Evolutionary conservation across 2,888 invertebrate species (phyloP).

Genomic region (Ommatoiulus sabulosus): DNA sequence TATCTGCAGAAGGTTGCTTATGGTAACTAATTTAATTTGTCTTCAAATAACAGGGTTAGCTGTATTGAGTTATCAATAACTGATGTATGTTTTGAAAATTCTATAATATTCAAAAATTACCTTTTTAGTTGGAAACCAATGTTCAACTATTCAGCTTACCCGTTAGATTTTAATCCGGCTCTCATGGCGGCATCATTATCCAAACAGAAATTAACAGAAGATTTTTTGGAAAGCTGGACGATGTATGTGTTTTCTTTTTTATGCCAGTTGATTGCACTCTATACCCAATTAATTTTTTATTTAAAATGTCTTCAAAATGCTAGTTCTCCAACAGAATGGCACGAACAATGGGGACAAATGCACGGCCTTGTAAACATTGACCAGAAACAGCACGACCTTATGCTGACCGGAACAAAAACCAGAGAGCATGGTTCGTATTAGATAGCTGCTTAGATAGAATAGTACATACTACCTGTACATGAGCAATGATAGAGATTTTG

Average conservation of each 20-base stretch:
- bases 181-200: not conserved
- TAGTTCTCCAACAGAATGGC: constrained; percentile 41
- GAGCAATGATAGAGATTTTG: no score
- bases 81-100: no score
- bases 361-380: not conserved
- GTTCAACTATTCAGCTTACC: not conserved
- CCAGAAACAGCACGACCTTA: not conserved
- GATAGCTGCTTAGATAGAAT: no score
- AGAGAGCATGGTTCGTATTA: not conserved
- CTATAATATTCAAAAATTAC: no score
- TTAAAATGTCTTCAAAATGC: not conserved
- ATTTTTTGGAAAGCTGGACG: not conserved
- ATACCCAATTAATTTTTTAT: not conserved
- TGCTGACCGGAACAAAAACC: not conserved
- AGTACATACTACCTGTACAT: no score
- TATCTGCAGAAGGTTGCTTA: no score
- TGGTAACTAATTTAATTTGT: no score
- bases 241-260: not conserved
- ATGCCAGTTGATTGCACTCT: not conserved
- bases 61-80: no score
- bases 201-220: not conserved
- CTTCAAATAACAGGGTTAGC: no score
- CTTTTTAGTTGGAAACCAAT: constrained; percentile 49
- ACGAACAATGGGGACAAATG: constrained; percentile 48
- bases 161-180: constrained; percentile 8